These are phyloP conservation scores for Euleptes europaea DNA, from an alignment of 2,113 vertebrate species.

Conservation along the genomic window DNA sequence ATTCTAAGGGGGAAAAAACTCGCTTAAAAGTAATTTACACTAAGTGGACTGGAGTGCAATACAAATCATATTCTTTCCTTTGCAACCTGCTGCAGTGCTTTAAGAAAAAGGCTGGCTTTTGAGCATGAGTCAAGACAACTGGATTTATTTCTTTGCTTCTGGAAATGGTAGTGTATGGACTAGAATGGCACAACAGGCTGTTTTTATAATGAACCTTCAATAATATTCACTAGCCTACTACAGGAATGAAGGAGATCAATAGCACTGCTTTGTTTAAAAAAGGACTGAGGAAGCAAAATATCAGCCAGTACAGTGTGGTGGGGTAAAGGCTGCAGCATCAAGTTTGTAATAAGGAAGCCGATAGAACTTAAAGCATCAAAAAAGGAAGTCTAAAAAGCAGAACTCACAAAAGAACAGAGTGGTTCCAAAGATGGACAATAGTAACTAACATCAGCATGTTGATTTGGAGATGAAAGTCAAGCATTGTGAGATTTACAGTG, in stretches of 20 bases:
- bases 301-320: not conserved
- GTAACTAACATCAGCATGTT: not conserved
- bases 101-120: constrained; percentile 31
- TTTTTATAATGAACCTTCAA: not conserved
- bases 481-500: not conserved
- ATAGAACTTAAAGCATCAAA: constrained; percentile 30
- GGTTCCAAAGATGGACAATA: not conserved
- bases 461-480: constrained; percentile 16
- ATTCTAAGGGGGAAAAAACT: constrained; percentile 17
- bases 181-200: constrained; percentile 28
- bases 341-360: constrained; percentile 31
- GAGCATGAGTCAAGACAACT: constrained; percentile 26
- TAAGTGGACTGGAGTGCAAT: constrained; percentile 23
- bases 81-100: constrained; percentile 43
- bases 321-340: constrained; percentile 29
- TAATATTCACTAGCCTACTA: constrained; percentile 28
- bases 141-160: constrained; percentile 47
- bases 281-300: constrained; percentile 35
- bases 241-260: constrained; percentile 31
- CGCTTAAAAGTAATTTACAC: constrained; percentile 32
- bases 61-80: constrained; percentile 13
- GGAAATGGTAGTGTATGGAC: constrained; percentile 33
- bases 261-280: constrained; percentile 30
- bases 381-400: constrained; percentile 22
- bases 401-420: constrained; percentile 16